A percentile compares a stretch with the other conserved stretches of the same genome.
These are phyloP conservation scores for Laupala kohalensis DNA, from an alignment of 1,140 invertebrate species.

Conservation along the genomic window DNA sequence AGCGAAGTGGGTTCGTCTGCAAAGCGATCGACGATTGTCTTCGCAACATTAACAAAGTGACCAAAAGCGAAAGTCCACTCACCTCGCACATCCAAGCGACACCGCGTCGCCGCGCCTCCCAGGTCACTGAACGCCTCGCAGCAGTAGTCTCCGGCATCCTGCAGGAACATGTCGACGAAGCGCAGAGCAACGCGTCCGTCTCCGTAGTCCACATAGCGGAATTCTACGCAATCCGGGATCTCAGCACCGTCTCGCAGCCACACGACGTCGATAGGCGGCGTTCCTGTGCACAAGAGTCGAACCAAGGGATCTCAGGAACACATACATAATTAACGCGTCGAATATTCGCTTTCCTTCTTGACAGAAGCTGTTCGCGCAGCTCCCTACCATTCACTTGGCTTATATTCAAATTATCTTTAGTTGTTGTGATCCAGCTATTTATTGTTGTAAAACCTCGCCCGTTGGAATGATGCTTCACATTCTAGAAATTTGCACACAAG, in stretches of 20 bases:
- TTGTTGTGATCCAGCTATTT: too few relatives aligned
- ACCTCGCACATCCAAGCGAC: constrained; percentile 15
- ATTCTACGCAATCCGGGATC: constrained; percentile 49
- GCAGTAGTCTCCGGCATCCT: constrained; percentile 57
- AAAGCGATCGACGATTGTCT: background rate
- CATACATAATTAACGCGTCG: too few relatives aligned
- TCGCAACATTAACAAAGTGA: background rate
- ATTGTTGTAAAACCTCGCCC: too few relatives aligned
- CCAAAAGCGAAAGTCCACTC: background rate
- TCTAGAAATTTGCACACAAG: too few relatives aligned
- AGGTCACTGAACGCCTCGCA: constrained; percentile 47
- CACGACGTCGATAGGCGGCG: constrained; percentile 45
- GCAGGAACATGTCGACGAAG: constrained; percentile 46
- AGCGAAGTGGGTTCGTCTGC: background rate
- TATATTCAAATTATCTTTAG: too few relatives aligned
- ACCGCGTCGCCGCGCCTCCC: constrained; percentile 40
- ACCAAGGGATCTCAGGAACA: too few relatives aligned
- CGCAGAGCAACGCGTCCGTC: constrained; percentile 44
- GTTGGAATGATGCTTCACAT: too few relatives aligned
- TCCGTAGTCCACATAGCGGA: constrained; percentile 43
- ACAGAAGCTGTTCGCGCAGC: too few relatives aligned
- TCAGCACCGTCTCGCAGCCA: constrained; percentile 59
- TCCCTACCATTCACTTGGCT: too few relatives aligned
- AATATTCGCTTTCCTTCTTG: too few relatives aligned
- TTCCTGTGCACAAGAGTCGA: constrained; percentile 32